phyloP scores from a whole-genome alignment of 92 coral and sea anemone genomes.

The Zoanthus sociatus region DNA sequence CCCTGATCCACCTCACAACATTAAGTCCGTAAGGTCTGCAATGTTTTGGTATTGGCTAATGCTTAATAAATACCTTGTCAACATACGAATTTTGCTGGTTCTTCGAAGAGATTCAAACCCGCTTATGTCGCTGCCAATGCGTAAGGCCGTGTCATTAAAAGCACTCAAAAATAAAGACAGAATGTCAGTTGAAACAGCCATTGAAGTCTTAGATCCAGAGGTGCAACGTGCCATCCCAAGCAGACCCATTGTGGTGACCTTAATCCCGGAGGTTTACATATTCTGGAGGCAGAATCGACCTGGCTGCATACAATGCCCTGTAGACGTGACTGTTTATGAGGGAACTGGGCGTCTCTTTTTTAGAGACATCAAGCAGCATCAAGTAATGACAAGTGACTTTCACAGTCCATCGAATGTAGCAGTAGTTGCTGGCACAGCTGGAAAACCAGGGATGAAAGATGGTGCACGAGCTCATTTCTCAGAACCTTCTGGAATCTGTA shows the following conservation, averaged over 20 bases:
- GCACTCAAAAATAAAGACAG: constrained; percentile 51
- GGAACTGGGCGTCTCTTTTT: neutral
- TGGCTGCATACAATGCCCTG: constrained; percentile 43
- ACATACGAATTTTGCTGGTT: constrained; percentile 61
- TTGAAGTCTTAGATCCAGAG: constrained; percentile 32
- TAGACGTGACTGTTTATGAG: constrained; percentile 37
- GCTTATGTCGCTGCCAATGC: constrained; percentile 22
- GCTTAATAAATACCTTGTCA: constrained; percentile 9
- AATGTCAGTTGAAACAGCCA: constrained; percentile 57
- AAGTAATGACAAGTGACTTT: neutral
- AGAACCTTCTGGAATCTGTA: too few relatives aligned
- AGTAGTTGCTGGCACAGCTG: neutral
- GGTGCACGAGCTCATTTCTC: too few relatives aligned
- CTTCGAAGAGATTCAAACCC: constrained; percentile 45
- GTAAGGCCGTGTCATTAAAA: constrained; percentile 37
- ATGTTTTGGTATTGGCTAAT: constrained; percentile 39
- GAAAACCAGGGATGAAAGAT: neutral
- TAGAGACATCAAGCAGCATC: neutral
- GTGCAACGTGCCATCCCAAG: constrained; percentile 41
- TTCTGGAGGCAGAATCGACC: constrained; percentile 64
- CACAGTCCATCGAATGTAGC: too few relatives aligned
- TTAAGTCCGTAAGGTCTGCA: constrained; percentile 37
- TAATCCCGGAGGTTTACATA: constrained; percentile 56
- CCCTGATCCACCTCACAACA: constrained; percentile 43
- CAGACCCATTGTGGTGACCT: constrained; percentile 39